Evolutionary conservation across 2,113 vertebrate species (phyloP).

Genomic region (Mormoops blainvillei): DNA sequence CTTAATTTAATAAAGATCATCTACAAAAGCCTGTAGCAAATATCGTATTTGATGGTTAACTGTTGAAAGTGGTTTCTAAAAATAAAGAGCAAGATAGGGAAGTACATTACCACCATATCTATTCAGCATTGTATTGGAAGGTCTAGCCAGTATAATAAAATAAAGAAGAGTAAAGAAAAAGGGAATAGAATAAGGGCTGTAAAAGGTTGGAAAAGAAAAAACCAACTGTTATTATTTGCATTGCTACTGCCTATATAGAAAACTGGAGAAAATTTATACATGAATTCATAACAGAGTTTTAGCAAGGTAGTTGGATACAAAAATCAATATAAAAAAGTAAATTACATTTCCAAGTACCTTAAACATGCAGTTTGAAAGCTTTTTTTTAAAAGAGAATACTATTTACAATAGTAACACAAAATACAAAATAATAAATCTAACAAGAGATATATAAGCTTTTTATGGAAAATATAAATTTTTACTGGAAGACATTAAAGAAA

Average conservation of each 20-base stretch:
- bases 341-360: background rate
- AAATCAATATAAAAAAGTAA: background rate
- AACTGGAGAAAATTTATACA: background rate
- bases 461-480: constrained; percentile 29
- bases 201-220: background rate
- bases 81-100: background rate
- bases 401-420: background rate
- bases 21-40: background rate
- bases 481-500: constrained; percentile 43
- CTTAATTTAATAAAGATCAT: background rate
- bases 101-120: background rate
- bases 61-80: constrained; percentile 15
- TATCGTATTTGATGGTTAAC: background rate
- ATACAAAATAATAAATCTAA: background rate
- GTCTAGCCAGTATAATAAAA: background rate
- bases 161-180: background rate
- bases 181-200: background rate
- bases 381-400: background rate
- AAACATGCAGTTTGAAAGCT: background rate
- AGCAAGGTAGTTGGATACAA: background rate
- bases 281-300: background rate
- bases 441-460: background rate
- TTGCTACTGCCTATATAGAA: background rate
- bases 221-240: background rate
- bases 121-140: background rate